These are phyloP conservation scores for Percopsis omiscomaycus DNA, from an alignment of 2,797 vertebrate species.

Conservation along the genomic window DNA sequence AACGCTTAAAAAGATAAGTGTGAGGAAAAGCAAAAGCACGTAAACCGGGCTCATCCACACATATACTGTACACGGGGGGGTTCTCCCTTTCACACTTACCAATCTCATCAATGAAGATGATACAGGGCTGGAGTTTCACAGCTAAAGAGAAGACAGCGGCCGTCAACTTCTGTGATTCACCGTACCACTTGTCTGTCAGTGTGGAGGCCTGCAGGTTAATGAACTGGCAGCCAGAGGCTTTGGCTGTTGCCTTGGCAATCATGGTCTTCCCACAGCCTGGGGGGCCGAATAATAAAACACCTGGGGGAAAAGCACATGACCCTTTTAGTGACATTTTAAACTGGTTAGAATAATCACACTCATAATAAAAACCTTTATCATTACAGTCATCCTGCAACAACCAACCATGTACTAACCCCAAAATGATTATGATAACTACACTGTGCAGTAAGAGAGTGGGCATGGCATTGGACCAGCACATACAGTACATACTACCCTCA, in stretches of 20 bases:
- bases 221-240: slow-evolving; percentile 82
- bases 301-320: slow-evolving; percentile 45
- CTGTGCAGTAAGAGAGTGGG: too few species aligned
- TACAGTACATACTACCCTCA: too few species aligned
- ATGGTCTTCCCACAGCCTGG: slow-evolving; percentile 85
- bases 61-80: neutral
- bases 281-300: slow-evolving; percentile 81
- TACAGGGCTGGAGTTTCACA: slow-evolving; percentile 83
- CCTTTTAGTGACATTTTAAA: too few species aligned
- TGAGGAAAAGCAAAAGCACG: neutral
- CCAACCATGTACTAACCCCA: too few species aligned
- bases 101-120: slow-evolving; percentile 85
- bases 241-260: slow-evolving; percentile 84
- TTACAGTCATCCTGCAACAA: too few species aligned
- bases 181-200: slow-evolving; percentile 84
- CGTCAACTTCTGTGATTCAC: slow-evolving; percentile 83
- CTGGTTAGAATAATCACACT: too few species aligned
- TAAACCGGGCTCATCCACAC: neutral
- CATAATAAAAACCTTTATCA: too few species aligned
- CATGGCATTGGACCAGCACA: too few species aligned
- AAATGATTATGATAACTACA: too few species aligned
- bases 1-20: neutral
- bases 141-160: slow-evolving; percentile 84
- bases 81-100: slow-evolving; percentile 60
- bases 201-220: slow-evolving; percentile 84